phyloP scores from a whole-genome alignment of 1,140 invertebrate species.

The Philopotamus ludificatus region DNA sequence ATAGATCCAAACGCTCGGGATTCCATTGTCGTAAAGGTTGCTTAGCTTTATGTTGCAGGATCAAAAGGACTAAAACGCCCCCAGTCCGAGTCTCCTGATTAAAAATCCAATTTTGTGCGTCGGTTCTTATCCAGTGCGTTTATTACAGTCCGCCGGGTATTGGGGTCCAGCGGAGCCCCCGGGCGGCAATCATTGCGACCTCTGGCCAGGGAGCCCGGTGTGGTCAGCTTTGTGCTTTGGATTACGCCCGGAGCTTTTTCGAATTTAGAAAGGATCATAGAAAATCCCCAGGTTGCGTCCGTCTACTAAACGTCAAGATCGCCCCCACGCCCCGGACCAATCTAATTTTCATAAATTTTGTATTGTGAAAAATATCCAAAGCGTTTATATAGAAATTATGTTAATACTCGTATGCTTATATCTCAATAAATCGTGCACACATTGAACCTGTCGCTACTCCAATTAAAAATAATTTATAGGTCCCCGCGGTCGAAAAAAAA shows the following conservation, averaged over 20 bases:
- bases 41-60: no score
- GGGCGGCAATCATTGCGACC: conserved; percentile 15
- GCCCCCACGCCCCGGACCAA: no score
- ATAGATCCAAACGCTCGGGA: no score
- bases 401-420: no score
- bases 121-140: conserved; percentile 8
- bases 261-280: not conserved
- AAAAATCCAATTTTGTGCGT: conserved; percentile 31
- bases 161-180: conserved; percentile 19
- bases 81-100: conserved; percentile 9
- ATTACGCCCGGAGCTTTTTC: not conserved
- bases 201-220: not conserved
- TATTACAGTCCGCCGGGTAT: conserved; percentile 16
- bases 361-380: no score
- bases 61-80: no score
- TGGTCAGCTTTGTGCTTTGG: conserved; percentile 7
- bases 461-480: conserved; percentile 22
- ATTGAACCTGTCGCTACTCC: conserved; percentile 10
- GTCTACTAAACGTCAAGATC: no score
- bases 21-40: no score
- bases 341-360: no score
- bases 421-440: no score
- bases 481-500: conserved; percentile 1
- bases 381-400: no score
- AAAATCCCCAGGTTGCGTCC: not conserved